phyloP scores from a whole-genome alignment of 2,113 vertebrate genomes.

The Poecile atricapillus region DNA sequence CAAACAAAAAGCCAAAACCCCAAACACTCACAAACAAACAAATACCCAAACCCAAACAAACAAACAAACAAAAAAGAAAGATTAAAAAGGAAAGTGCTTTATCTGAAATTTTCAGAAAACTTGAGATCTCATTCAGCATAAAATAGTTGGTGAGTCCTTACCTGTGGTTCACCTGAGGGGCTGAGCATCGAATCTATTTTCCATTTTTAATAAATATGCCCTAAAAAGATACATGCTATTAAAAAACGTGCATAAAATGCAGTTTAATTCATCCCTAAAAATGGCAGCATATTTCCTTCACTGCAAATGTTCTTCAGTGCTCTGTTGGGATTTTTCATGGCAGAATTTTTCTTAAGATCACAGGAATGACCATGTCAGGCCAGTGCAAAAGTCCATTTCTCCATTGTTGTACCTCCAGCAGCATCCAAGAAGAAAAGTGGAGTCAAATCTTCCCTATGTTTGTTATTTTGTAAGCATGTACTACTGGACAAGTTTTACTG shows the following conservation, averaged over 20 bases:
- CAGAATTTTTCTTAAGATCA: not conserved
- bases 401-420: not conserved
- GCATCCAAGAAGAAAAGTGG: not conserved
- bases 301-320: not conserved
- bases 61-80: not conserved
- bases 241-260: not conserved
- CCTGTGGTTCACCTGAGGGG: not conserved
- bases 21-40: not conserved
- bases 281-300: not conserved
- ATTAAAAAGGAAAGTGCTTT: accelerated
- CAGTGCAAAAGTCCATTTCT: not conserved
- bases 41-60: not conserved
- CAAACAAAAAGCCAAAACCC: not conserved
- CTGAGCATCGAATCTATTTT: not conserved
- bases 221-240: not conserved
- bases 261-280: not conserved
- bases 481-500: not conserved
- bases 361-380: not conserved
- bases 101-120: not conserved
- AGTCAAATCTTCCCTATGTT: not conserved
- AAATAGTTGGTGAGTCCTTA: not conserved
- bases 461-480: not conserved
- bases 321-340: not conserved
- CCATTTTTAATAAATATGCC: not conserved
- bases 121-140: not conserved